These are phyloP conservation scores for Bombus affinis DNA, from an alignment of 1,140 invertebrate species.

Conservation along the genomic window DNA sequence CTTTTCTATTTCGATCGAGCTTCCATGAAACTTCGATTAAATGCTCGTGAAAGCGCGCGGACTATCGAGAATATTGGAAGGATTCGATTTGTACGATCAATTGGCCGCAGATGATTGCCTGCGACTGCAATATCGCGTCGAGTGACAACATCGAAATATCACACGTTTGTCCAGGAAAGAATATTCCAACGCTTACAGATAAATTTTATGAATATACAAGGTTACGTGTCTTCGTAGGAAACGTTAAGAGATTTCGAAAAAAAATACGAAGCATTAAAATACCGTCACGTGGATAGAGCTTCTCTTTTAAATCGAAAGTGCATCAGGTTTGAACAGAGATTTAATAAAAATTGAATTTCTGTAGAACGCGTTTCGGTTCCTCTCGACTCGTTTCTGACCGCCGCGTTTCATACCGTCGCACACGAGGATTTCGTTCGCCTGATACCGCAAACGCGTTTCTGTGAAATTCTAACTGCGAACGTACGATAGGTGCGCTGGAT, in stretches of 20 bases:
- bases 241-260: too few species aligned
- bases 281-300: too few species aligned
- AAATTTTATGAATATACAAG: background rate
- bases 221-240: too few species aligned
- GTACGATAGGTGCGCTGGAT: background rate
- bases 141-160: background rate
- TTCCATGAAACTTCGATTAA: background rate
- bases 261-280: too few species aligned
- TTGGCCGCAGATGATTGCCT: too few species aligned
- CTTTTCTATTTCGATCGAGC: background rate
- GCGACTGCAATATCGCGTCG: background rate
- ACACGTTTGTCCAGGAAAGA: background rate
- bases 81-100: background rate
- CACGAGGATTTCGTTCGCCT: background rate
- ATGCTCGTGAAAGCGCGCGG: background rate
- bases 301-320: too few species aligned
- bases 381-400: background rate
- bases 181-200: background rate
- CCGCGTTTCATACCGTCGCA: background rate
- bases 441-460: background rate
- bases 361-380: background rate
- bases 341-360: conserved; percentile 5
- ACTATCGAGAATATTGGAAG: background rate
- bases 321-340: background rate
- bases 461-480: background rate